Base-by-base conservation (phyloP, 2,797 vertebrate species). In the Pipistrellus kuhlii region DNA sequence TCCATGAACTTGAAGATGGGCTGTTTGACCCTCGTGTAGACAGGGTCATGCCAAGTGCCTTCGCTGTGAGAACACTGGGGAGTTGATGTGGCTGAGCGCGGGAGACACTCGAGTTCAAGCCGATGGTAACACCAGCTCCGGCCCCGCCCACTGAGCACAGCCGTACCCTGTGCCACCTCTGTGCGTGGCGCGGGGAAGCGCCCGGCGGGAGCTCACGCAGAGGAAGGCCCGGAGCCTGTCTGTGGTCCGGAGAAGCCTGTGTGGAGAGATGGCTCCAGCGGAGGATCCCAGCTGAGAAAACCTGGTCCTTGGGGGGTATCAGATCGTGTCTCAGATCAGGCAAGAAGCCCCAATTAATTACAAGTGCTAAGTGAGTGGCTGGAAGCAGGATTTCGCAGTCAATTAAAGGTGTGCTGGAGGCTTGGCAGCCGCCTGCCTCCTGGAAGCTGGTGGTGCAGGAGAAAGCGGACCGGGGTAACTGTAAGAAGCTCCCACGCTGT, bases 301-400 rank as follows among this genome's bases (percentile, higher is more conserved):
- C 85, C 25, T 23, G 82, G 72, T 82, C 93, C 92, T 96, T 11
- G n/a, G 94, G 69, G 87, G 83, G 35, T 82, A 84, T 66, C 2
- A 2, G 83, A 80, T 84, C 73, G 81, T 94, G 88, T 92, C 82
- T 90, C 83, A 66, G 88, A 88, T 95, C 82, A 94, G 85, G 82
- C 90, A 51, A 88, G 90, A 92, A 93, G 78, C 66, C 82, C 85
- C 96, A 93, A 95, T 96, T 97, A 97, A 97, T 97, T 95, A 95
- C 59, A 44, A 93, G 97, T 91, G 92, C 90, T 94, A 95, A 97
- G 93, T 91, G 90, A 96, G 92, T 86, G 87, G 85, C 83, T 95
- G 83, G 88, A 96, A 97, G 78, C 90, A 64, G 86, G 62, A 53
- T 82, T 96, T 94, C 85, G 64, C 88, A 92, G 92, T 88, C 78